Conservation (phyloP, 2,113 vertebrate genomes). For the Dicentrarchus labrax region DNA sequence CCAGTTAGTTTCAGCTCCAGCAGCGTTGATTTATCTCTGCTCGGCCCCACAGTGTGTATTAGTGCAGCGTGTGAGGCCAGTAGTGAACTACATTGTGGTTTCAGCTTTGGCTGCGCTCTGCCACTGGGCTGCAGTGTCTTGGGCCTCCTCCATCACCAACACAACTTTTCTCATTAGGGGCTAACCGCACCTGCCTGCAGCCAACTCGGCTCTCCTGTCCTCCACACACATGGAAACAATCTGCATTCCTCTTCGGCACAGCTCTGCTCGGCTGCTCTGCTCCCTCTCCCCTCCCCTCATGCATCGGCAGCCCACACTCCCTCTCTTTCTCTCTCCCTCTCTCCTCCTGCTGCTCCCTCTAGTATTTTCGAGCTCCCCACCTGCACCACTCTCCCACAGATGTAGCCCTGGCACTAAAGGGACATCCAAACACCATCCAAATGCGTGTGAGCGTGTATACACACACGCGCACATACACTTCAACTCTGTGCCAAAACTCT, state of each 20-base stretch:
- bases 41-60: slow-evolving; percentile 75
- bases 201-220: slow-evolving; percentile 76
- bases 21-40: slow-evolving; percentile 79
- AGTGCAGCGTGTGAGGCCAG: slow-evolving; percentile 79
- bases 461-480: slow-evolving; percentile 47
- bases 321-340: slow-evolving; percentile 36
- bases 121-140: slow-evolving; percentile 79
- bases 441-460: slow-evolving; percentile 49
- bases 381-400: slow-evolving; percentile 79
- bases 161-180: slow-evolving; percentile 85
- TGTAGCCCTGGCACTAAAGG: slow-evolving; percentile 78
- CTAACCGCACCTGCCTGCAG: slow-evolving; percentile 84
- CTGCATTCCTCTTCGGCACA: slow-evolving; percentile 76
- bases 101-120: slow-evolving; percentile 75
- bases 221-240: slow-evolving; percentile 85
- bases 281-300: neutral
- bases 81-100: slow-evolving; percentile 79
- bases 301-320: slow-evolving; percentile 64
- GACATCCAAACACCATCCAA: slow-evolving; percentile 69
- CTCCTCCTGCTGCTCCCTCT: slow-evolving; percentile 72
- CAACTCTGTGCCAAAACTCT: slow-evolving; percentile 68
- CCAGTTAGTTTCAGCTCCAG: slow-evolving; percentile 74
- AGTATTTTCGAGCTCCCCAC: slow-evolving; percentile 75
- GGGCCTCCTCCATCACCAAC: slow-evolving; percentile 82
- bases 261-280: slow-evolving; percentile 44